These are phyloP conservation scores for Drosophila kikkawai DNA, from an alignment of 1,140 invertebrate genomes.

Conservation along the genomic window DNA sequence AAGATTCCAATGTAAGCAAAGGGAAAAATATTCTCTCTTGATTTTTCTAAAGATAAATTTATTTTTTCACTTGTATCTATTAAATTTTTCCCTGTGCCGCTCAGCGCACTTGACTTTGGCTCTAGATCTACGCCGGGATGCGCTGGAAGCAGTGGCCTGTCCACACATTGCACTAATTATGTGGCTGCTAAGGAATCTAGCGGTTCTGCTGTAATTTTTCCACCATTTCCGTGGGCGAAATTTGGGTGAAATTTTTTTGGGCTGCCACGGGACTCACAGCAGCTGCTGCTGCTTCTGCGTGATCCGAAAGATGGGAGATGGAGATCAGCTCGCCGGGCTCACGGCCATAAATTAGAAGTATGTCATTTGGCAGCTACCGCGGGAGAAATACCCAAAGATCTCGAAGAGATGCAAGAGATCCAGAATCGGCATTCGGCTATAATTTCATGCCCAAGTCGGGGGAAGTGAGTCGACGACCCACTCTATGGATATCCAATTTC, in stretches of 20 bases:
- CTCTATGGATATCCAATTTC: slow-evolving; percentile 81
- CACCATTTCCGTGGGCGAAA: slow-evolving; percentile 66
- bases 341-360: slow-evolving; percentile 80
- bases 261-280: slow-evolving; percentile 5
- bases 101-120: slow-evolving; percentile 35
- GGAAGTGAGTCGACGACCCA: slow-evolving; percentile 33
- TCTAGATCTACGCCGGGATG: slow-evolving; percentile 21
- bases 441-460: slow-evolving; percentile 65
- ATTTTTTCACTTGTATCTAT: neutral
- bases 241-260: slow-evolving; percentile 26
- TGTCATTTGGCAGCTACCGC: slow-evolving; percentile 77
- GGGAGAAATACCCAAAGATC: slow-evolving; percentile 34
- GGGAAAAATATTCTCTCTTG: too few relatives aligned
- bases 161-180: slow-evolving; percentile 82
- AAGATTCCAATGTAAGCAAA: neutral
- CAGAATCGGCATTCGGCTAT: slow-evolving; percentile 65
- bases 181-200: slow-evolving; percentile 59
- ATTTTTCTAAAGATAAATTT: too few relatives aligned
- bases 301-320: slow-evolving; percentile 17
- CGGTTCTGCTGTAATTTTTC: slow-evolving; percentile 66
- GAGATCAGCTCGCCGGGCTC: slow-evolving; percentile 24
- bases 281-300: slow-evolving; percentile 35
- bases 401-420: slow-evolving; percentile 24
- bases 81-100: neutral
- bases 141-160: slow-evolving; percentile 54